phyloP scores from a whole-genome alignment of 2,888 invertebrate species.

The Fragum sueziense region DNA sequence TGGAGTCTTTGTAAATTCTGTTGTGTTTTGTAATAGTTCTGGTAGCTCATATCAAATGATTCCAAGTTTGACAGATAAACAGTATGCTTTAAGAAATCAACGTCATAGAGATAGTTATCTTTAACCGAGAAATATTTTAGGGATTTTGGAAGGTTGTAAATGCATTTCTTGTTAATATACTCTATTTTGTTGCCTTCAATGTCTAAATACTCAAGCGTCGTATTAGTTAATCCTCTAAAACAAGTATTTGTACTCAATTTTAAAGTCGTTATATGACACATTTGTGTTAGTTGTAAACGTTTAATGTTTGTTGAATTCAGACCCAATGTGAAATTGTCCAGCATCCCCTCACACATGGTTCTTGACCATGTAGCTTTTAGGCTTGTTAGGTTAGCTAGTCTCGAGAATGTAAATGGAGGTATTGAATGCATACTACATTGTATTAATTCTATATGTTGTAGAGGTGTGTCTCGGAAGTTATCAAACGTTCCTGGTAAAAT shows the following conservation, averaged over 20 bases:
- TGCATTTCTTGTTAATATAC: not conserved
- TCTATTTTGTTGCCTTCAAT: constrained; percentile 2
- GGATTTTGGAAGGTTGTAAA: not conserved
- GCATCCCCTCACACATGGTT: not conserved
- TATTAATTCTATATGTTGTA: not conserved
- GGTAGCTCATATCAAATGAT: not conserved
- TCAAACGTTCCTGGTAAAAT: constrained; percentile 6
- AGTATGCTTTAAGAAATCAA: not conserved
- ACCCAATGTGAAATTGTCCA: constrained; percentile 4
- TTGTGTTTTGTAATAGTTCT: not conserved
- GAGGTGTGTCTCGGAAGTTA: not conserved
- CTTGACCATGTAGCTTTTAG: constrained; percentile 9
- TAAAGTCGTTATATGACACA: not conserved
- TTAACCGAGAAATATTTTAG: not conserved
- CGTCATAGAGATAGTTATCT: not conserved
- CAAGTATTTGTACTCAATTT: not conserved
- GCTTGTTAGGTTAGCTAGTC: not conserved
- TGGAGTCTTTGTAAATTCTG: not conserved
- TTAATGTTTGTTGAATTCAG: constrained; percentile 1
- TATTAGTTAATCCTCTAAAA: not conserved
- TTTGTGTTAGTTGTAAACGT: not conserved
- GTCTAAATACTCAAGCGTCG: not conserved
- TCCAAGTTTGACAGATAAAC: not conserved
- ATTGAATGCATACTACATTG: not conserved
- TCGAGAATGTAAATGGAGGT: not conserved